Evolutionary conservation across 2,113 vertebrate species (phyloP), one percentile per base, ranked within the genome.

Genomic region (Fulica atra): DNA sequence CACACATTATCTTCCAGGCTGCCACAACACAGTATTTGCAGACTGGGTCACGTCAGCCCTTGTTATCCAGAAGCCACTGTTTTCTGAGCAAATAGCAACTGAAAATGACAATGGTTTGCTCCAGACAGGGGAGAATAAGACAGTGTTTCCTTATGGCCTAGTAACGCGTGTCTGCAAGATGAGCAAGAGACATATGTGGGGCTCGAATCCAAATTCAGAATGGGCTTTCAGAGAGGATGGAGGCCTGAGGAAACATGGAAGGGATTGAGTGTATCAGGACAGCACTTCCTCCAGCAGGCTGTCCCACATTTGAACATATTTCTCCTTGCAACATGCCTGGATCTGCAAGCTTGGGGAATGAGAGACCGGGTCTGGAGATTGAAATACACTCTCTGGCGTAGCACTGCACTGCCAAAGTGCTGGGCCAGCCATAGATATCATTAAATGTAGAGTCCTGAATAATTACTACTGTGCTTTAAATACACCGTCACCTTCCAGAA

Each of bases 1-100:
- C 96, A 97, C 86, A 92, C 97, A 96, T 96, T 94, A 95, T 90
- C 98, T 97, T 98, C 96, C 96, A 29, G 96, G 95, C 97, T 97
- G 97, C 95, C 97, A 96, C 96, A 97, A 97, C 91, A 96, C 93
- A 89, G 96, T 95, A 96, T 97, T 97, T 97, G 93, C 95, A 97
- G 97, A 92, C 91, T 92, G 94, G 91, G 96, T 98, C 96, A 90
- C 76, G 96, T 97, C 97, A 97, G 92, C 92, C 96, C 89, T 76
- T 84, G 81, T 95, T 88, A 93, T 93, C 92, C 90, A 94, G 92
- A 91, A 98, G 91, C 74, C 86, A 82, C 53, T 95, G 91, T 97
- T 97, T 97, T 97, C 91, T 29, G 68, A 97, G 94, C 77, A 96
- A 97, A 97, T 89, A 96, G 92, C 93, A 94, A 95, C 92, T 92